Evolutionary conservation across 2,113 vertebrate genomes (phyloP), one percentile per base, ranked within the genome.

Genomic region (Hemichromis elongatus): DNA sequence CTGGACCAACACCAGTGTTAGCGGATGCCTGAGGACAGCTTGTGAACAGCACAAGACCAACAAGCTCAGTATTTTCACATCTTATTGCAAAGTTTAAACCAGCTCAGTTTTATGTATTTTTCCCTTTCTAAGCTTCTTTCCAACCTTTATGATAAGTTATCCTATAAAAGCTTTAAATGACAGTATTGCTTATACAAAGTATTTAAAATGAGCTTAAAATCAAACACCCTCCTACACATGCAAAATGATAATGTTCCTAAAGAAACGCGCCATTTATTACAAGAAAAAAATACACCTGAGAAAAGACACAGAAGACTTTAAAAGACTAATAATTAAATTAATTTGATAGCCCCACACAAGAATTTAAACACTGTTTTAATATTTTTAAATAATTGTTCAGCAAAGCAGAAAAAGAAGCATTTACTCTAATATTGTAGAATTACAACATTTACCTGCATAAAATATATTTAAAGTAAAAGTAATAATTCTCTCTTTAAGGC

Each of bases 361-460:
- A 16, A 19, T 66, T 66, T 66, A 1, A 61, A 66, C 19, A 1
- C 0, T 0, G 19, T 0, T 63, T 63, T 35, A 19, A 21, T 37
- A 21, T 11, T 37, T 35, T 37, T 63, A 19, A 21, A 8, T 21
- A 0, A 37, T 37, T 0, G 0, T 0, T 63, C 19, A 63, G 33
- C 6, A 63, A 63, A 37, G 33, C 2, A 63, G 10, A 6, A 66
- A 0, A 21, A 66, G 11, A 9, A 40, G 33, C 0, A 13, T 66
- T 66, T 13, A 21, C 35, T 40, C 1, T 66, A 0, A 40, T 40
- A 40, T 0, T 66, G 61, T 2, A 40, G 61, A 11, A 40, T 66
- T 66, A 66, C 61, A 56, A 56, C 54, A 40, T 2, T 66, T 37
- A 63, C 33, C 5, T 35, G 8, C 33, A 8, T 35, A 37, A 37